Percentiles rank a stretch among this genome's conserved stretches.
phyloP scores from a whole-genome alignment of 2,888 invertebrate genomes.

The Blastobasis adustella region DNA sequence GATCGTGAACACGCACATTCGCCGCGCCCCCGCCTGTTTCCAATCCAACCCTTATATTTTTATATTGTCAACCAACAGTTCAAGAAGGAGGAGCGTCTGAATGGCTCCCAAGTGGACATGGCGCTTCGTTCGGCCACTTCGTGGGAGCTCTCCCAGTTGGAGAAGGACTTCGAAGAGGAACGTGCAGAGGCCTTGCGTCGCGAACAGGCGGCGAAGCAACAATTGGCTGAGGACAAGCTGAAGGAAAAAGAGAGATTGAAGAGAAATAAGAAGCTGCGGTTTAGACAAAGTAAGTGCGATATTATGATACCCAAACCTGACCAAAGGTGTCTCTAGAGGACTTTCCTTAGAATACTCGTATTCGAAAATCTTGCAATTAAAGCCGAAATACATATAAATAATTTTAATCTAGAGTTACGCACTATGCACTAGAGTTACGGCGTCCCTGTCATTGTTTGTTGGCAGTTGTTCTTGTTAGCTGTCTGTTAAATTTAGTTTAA shows the following conservation, averaged over 20 bases:
- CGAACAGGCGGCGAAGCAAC: conserved; percentile 27
- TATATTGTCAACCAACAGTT: conserved; percentile 59
- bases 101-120: conserved; percentile 82
- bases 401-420: too few relatives aligned
- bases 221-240: conserved; percentile 51
- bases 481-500: too few relatives aligned
- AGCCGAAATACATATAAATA: neutral
- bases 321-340: too few relatives aligned
- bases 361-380: neutral
- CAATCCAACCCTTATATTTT: too few relatives aligned
- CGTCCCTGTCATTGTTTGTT: too few relatives aligned
- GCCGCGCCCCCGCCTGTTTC: too few relatives aligned
- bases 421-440: too few relatives aligned
- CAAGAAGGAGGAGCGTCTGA: conserved; percentile 90
- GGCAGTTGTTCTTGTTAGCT: too few relatives aligned
- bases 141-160: conserved; percentile 72
- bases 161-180: conserved; percentile 45
- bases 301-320: neutral
- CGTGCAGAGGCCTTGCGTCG: conserved; percentile 29
- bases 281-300: conserved; percentile 34
- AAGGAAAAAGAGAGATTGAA: conserved; percentile 59
- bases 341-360: neutral
- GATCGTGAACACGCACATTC: too few relatives aligned
- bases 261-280: conserved; percentile 21
- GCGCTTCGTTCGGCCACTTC: conserved; percentile 81